phyloP scores from a whole-genome alignment of 2,888 invertebrate species.

The Caenorhabditis parvicauda region DNA sequence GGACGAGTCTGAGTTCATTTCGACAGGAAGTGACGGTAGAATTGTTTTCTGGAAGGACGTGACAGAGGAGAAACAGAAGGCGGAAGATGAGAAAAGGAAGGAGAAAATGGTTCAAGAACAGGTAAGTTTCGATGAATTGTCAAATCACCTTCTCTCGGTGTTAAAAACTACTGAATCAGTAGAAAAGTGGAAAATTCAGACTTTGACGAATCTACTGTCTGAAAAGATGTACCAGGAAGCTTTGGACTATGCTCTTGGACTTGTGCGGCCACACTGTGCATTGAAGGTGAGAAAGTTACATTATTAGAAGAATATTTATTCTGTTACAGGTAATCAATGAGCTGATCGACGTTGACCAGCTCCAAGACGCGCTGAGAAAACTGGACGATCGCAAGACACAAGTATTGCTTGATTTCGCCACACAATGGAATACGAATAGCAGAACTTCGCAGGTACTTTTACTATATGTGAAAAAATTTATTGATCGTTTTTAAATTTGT shows the following conservation, averaged over 20 bases:
- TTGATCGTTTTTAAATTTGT: no score
- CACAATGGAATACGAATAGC: conserved; percentile 60
- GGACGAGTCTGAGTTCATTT: conserved; percentile 41
- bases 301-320: neutral
- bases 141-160: neutral
- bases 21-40: conserved; percentile 51
- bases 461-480: no score
- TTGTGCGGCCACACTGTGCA: conserved; percentile 48
- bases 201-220: conserved; percentile 49
- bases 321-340: conserved; percentile 40
- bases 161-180: neutral
- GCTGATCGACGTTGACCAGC: conserved; percentile 31
- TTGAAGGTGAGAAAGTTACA: conserved; percentile 22
- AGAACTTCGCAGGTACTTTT: conserved; percentile 39
- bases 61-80: conserved; percentile 36
- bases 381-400: conserved; percentile 41
- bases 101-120: conserved; percentile 47
- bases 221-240: conserved; percentile 55
- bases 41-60: conserved; percentile 56
- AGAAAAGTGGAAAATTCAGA: conserved; percentile 26
- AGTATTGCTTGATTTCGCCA: conserved; percentile 48
- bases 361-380: conserved; percentile 15
- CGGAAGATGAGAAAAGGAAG: conserved; percentile 37
- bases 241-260: conserved; percentile 46
- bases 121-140: conserved; percentile 2